Percentiles rank a stretch among this genome's conserved stretches.
Evolutionary conservation across 2,797 vertebrate genomes (phyloP).

Genomic region (Trachops cirrhosus): DNA sequence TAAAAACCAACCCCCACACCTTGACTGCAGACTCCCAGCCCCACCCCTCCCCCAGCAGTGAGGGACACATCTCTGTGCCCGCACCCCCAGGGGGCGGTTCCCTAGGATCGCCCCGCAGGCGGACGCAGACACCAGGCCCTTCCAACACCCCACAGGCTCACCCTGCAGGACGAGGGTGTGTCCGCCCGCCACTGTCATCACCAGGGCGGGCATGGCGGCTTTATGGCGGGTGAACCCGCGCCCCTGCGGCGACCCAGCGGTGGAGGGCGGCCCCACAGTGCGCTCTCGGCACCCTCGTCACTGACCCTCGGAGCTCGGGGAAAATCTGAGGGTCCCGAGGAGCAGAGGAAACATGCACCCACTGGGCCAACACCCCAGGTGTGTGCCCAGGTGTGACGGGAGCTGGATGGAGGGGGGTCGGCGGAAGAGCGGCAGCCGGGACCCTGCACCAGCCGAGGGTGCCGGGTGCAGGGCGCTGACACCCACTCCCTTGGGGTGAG

Average conservation of each 20-base stretch:
- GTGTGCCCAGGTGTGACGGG: background rate
- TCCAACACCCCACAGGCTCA: rapidly evolving
- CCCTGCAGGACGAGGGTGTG: background rate
- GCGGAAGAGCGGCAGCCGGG: rapidly evolving
- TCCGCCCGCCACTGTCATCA: background rate
- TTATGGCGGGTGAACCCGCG: background rate
- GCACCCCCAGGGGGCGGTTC: rapidly evolving
- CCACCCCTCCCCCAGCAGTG: rapidly evolving
- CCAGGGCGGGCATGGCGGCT: rapidly evolving
- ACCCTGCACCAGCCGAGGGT: rapidly evolving
- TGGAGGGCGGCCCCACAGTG: rapidly evolving
- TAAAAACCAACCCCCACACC: background rate
- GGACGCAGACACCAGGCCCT: rapidly evolving
- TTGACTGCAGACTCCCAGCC: background rate
- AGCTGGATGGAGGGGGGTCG: rapidly evolving
- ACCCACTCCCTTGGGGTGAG: background rate
- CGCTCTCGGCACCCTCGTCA: rapidly evolving
- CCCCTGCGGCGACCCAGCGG: rapidly evolving
- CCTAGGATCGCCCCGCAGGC: background rate
- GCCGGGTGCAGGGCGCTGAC: too few relatives aligned
- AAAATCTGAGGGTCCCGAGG: background rate
- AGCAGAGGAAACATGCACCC: rapidly evolving
- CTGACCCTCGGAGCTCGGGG: rapidly evolving
- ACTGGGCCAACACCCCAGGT: background rate
- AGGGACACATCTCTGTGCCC: rapidly evolving